Conservation (phyloP, 2,888 invertebrate genomes). For the Clunio marinus region DNA sequence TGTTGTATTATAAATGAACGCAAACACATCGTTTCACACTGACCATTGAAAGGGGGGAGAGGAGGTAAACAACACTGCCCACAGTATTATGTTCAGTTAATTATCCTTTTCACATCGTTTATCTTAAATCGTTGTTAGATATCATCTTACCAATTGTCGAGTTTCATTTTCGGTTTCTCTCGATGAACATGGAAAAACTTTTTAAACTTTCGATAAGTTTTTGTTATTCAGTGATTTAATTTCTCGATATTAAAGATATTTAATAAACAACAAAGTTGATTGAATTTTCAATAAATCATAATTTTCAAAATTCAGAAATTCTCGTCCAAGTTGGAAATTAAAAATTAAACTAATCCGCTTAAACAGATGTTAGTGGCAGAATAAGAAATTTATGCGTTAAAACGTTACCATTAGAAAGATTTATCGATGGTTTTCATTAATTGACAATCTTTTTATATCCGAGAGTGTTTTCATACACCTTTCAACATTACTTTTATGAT, state of each 20-base stretch:
- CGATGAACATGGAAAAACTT: background rate
- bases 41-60: no score
- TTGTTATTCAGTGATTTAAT: background rate
- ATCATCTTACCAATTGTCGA: slow-evolving; percentile 18
- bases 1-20: slow-evolving; percentile 1
- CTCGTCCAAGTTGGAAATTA: background rate
- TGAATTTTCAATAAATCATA: slow-evolving; percentile 27
- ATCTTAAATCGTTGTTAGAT: slow-evolving; percentile 18
- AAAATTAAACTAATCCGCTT: slow-evolving; percentile 32
- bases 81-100: slow-evolving; percentile 36
- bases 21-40: background rate
- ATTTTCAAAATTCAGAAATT: no score
- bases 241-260: no score
- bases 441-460: slow-evolving; percentile 12
- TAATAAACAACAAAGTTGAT: background rate
- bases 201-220: background rate
- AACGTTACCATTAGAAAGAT: slow-evolving; percentile 25
- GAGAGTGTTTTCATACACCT: background rate
- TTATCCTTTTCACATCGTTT: slow-evolving; percentile 27
- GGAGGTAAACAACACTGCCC: background rate
- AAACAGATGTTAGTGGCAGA: background rate
- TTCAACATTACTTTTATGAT: background rate
- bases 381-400: slow-evolving; percentile 22
- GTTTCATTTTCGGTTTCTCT: background rate
- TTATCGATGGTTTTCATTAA: slow-evolving; percentile 29